Conservation (phyloP, 2,888 invertebrate genomes). For the Ophioninae sp. region DNA sequence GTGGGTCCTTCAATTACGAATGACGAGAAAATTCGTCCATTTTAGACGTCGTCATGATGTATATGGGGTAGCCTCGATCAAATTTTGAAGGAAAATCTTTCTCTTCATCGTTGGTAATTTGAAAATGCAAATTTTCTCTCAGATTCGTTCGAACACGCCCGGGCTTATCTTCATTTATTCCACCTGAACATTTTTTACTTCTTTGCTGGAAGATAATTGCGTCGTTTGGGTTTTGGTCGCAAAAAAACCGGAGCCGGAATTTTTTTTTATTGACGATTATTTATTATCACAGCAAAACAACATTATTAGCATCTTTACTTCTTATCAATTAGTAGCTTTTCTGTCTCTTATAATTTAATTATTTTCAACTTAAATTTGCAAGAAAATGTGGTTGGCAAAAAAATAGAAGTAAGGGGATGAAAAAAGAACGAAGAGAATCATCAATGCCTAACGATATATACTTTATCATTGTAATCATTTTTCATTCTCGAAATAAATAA, state of each 20-base stretch:
- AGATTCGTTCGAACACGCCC: not conserved
- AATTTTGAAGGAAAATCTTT: not conserved
- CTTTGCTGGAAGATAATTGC: not conserved
- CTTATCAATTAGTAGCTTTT: too few relatives aligned
- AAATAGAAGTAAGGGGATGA: too few relatives aligned
- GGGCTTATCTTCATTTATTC: not conserved
- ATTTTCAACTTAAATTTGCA: too few relatives aligned
- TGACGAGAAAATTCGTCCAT: conserved; percentile 31
- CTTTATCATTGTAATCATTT: not conserved
- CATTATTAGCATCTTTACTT: too few relatives aligned
- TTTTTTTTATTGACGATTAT: not conserved
- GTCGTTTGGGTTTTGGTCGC: not conserved
- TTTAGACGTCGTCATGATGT: not conserved
- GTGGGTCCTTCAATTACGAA: conserved; percentile 56
- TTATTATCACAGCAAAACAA: not conserved
- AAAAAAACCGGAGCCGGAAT: not conserved
- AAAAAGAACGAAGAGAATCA: too few relatives aligned
- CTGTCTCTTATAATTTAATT: too few relatives aligned
- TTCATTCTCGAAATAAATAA: not conserved
- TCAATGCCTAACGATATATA: too few relatives aligned
- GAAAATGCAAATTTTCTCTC: not conserved
- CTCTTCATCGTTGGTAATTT: not conserved
- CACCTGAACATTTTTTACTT: not conserved
- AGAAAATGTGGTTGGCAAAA: too few relatives aligned
- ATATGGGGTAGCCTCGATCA: conserved; percentile 1